Base-by-base conservation (phyloP, 1,140 invertebrate species). In the Leptoteleia sp. region DNA sequence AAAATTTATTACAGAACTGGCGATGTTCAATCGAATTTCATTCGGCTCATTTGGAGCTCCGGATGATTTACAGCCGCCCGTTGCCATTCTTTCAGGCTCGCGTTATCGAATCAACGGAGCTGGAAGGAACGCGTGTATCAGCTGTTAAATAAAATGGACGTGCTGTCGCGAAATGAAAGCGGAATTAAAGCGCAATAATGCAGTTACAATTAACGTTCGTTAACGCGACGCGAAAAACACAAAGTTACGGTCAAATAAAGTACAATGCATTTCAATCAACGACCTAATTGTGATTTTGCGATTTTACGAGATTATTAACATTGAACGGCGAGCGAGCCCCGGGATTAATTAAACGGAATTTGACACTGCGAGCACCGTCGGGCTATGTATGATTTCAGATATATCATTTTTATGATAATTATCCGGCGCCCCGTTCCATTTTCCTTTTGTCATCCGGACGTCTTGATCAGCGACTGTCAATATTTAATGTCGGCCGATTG, bases 141-240 rank as follows among this genome's bases (percentile, higher is more conserved):
- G 29, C 38, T 19, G 47, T 52, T n/a, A n/a, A n/a, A n/a, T 67
- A 54, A 70, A 57, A 40, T 40, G 52, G 59, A 57, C 48, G 42
- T 22, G 2, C n/a, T 47, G 42, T 43, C 22, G 12, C 15, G 22
- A n/a, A 57, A 57, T 29, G 15, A 13, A 31, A 17, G 15, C 13
- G 5, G n/a, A 25, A 38, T 57, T 45, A n/a, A 38, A 47, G 17
- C 13, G 40, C n/a, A n/a, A n/a, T 55, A 38, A 70, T 9, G 33
- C 43, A 70, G 48, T 57, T 70, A 48, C 65, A 48, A 70, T 57
- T 70, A 48, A 57, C 22, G 15, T 25, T 6, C 65, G 52, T 45
- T 70, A 57, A 70, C 33, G 25, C 12, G 1, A 42, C 38, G n/a
- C 13, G n/a, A n/a, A n/a, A n/a, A n/a, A n/a, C n/a, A n/a, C n/a